phyloP scores from a whole-genome alignment of 1,140 invertebrate genomes.

The Gryllus bimaculatus region DNA sequence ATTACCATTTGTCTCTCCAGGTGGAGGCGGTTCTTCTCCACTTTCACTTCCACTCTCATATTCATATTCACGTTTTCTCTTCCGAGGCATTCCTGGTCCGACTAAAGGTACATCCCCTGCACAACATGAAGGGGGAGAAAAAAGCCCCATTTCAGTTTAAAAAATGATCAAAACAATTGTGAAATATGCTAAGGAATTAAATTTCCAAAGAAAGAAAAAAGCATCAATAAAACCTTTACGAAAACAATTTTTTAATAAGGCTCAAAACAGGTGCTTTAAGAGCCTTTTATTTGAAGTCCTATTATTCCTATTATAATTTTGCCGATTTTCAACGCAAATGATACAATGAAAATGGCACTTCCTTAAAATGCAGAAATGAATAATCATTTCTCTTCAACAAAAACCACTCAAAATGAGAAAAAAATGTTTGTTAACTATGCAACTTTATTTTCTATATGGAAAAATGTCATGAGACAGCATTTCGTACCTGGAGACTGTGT shows the following conservation, averaged over 20 bases:
- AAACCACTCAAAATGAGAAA: not conserved
- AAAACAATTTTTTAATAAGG: too few relatives aligned
- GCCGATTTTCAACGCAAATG: too few relatives aligned
- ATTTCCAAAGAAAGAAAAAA: too few relatives aligned
- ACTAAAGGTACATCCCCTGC: slow-evolving; percentile 26
- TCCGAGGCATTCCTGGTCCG: slow-evolving; percentile 25
- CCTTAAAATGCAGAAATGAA: too few relatives aligned
- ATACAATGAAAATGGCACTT: too few relatives aligned
- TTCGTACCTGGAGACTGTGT: not conserved
- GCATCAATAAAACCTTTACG: too few relatives aligned
- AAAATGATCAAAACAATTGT: not conserved
- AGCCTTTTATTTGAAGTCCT: too few relatives aligned
- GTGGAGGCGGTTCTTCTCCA: slow-evolving; percentile 33
- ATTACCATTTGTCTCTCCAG: slow-evolving; percentile 20
- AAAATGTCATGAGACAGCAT: slow-evolving; percentile 10
- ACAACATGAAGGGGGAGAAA: not conserved
- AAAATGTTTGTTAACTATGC: not conserved
- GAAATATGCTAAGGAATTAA: too few relatives aligned
- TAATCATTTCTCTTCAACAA: too few relatives aligned
- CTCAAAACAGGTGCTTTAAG: too few relatives aligned
- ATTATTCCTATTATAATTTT: too few relatives aligned
- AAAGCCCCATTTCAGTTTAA: not conserved
- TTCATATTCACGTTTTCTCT: slow-evolving; percentile 35
- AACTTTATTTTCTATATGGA: slow-evolving; percentile 10
- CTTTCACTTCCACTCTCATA: slow-evolving; percentile 19